Base-by-base conservation (phyloP, 2,113 vertebrate species). In the Ageneiosus marmoratus region DNA sequence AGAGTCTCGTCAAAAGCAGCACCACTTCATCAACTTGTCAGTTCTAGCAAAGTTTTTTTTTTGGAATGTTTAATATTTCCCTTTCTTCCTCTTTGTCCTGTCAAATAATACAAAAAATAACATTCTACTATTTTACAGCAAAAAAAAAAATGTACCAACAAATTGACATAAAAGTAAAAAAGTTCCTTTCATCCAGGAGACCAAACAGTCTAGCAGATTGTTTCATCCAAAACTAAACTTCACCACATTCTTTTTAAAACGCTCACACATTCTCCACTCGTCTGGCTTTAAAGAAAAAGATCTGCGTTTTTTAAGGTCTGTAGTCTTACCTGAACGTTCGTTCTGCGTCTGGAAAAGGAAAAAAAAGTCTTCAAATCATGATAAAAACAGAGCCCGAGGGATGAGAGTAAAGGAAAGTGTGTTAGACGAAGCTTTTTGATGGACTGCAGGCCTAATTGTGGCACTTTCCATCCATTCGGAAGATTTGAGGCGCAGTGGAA, bases 401-500 rank as follows among this genome's bases (percentile, higher is more conserved):
- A 55, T 22, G 29, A 58, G 27, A 46, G 13, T 7, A 24, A 72
- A 73, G 56, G 41, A 62, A 58, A 72, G 24, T 48, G 18, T 29
- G 51, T 60, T 60, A 41, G 50, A 48, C 22, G 32, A 67, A 56
- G 56, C 10, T 32, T 46, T 70, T 70, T 83, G 74, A 55, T 44
- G 50, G 41, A 77, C 41, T 58, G n/a, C 63, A 83, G 51, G 75
- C 63, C 75, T 70, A 37, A 70, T 78, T 56, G 75, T 72, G 75
- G 51, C 37, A 22, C 75, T 70, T 78, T 83, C 51, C 41, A 58
- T 58, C 76, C 63, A 83, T 60, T 32, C 34, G 63, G 34, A 55
- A 78, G 75, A 29, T 82, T 70, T 78, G 63, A 83, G 63, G 76
- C 82, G 37, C 48, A 78, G 56, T 83, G 82, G 82, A 83, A 83